Evolutionary conservation across 2,888 invertebrate genomes (phyloP), one percentile per base, ranked within the genome.

Genomic region (Abrostola triplasia): DNA sequence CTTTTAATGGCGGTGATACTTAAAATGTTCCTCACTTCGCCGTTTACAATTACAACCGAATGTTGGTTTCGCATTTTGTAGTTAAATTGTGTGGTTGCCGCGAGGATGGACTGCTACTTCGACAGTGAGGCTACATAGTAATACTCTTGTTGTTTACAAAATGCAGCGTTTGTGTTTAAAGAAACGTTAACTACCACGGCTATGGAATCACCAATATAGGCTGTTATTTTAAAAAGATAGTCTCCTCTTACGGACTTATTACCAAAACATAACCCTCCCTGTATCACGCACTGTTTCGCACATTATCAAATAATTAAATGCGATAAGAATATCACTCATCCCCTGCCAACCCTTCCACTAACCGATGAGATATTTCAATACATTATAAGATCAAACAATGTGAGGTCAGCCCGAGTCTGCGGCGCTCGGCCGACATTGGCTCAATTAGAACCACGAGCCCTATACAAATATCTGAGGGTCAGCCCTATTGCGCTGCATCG

Each of bases 401-500:
- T 42, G 55, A 59, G 70, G 50, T 53, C 41, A 40, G 38, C n/a
- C 37, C 36, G 42, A 48, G 44, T 47, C 13, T 24, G 44, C 24
- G 41, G 55, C 5, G 37, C 10, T 38, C 52, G 53, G 50, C 50
- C 48, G 62, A 53, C 64, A 50, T 66, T 36, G 59, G 66, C 68
- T 72, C 79, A 77, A 79, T 79, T 79, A 78, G 69, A 64, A 59
- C 62, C 56, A 55, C 54, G 47, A 42, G 63, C 70, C 68, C 73
- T 79, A 64, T 69, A 60, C 76, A 79, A 79, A 79, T 77, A 79
- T 59, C 67, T 61, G 67, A 58, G 78, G 77, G 73, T 67, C 72
- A 75, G 63, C 66, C 79, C 72, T 73, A 75, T 75, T 73, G 66
- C 71, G 67, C 64, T 76, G 68, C 73, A 72, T 60, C 70, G 75